Evolutionary conservation across 2,888 invertebrate genomes (phyloP).

Genomic region (Sceliomorpha sp.): DNA sequence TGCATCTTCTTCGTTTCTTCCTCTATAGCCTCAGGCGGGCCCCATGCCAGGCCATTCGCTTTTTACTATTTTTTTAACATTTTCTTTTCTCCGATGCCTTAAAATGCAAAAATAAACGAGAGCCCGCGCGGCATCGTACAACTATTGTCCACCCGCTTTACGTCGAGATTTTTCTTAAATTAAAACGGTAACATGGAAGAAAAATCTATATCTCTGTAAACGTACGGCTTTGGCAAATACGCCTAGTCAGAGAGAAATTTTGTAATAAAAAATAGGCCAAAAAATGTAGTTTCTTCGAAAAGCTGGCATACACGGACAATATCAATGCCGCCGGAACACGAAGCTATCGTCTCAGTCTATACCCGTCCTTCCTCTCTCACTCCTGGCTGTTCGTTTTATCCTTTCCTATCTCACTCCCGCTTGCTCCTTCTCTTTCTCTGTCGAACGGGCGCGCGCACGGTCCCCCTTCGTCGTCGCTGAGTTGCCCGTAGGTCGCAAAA

Average conservation of each 20-base stretch:
- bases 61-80: slow-evolving; percentile 73
- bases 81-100: slow-evolving; percentile 78
- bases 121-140: slow-evolving; percentile 50
- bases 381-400: slow-evolving; percentile 16
- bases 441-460: slow-evolving; percentile 46
- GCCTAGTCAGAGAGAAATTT: slow-evolving; percentile 68
- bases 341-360: slow-evolving; percentile 73
- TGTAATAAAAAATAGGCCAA: slow-evolving; percentile 49
- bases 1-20: slow-evolving; percentile 66
- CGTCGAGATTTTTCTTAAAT: slow-evolving; percentile 62
- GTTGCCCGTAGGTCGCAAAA: slow-evolving; percentile 15
- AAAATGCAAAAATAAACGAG: slow-evolving; percentile 78
- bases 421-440: slow-evolving; percentile 18
- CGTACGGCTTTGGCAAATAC: fast-evolving
- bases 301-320: slow-evolving; percentile 64
- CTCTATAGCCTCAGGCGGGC: slow-evolving; percentile 63
- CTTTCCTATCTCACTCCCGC: slow-evolving; percentile 20
- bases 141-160: slow-evolving; percentile 56
- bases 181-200: slow-evolving; percentile 56
- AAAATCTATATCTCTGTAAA: slow-evolving; percentile 70
- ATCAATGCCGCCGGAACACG: slow-evolving; percentile 63
- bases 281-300: slow-evolving; percentile 57
- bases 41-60: slow-evolving; percentile 73
- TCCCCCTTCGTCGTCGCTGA: slow-evolving; percentile 34
- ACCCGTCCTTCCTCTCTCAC: slow-evolving; percentile 41